Percentiles rank a stretch among this genome's conserved stretches.
These are phyloP conservation scores for Tricholaema leucomelas DNA, from an alignment of 2,113 vertebrate species.

Conservation along the genomic window DNA sequence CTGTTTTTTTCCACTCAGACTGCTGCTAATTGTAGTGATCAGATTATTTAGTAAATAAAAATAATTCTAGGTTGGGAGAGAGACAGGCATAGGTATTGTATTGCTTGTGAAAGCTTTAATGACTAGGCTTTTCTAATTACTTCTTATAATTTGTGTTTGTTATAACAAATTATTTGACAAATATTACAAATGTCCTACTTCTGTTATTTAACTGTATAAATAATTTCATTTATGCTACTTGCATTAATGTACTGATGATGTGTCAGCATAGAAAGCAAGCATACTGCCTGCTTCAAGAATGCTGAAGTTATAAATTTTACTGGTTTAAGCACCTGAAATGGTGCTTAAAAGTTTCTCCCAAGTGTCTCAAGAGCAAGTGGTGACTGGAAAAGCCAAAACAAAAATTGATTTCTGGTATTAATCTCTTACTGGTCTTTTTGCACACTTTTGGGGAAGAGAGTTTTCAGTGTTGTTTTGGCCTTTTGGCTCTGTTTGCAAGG, in stretches of 20 bases:
- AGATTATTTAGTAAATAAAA: background rate
- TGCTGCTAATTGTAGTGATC: background rate
- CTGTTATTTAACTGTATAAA: background rate
- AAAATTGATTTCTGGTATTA: background rate
- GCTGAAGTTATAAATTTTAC: background rate
- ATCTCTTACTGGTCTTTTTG: background rate
- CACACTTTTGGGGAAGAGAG: background rate
- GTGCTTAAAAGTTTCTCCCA: background rate
- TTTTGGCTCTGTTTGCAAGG: constrained; percentile 10
- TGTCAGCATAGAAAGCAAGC: background rate
- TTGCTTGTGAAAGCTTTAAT: background rate
- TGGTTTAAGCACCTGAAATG: background rate
- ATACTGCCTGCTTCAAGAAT: background rate
- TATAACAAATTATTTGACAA: background rate
- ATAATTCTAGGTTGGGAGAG: background rate
- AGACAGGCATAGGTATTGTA: background rate
- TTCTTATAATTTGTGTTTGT: background rate
- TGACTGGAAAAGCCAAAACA: background rate
- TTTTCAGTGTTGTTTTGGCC: constrained; percentile 15
- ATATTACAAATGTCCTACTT: background rate
- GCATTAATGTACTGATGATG: background rate
- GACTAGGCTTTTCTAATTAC: background rate
- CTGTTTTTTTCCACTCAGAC: background rate
- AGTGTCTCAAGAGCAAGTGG: background rate
- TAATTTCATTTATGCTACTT: background rate